Evolutionary conservation across 2,888 invertebrate species (phyloP).

Genomic region (Volucella inanis): DNA sequence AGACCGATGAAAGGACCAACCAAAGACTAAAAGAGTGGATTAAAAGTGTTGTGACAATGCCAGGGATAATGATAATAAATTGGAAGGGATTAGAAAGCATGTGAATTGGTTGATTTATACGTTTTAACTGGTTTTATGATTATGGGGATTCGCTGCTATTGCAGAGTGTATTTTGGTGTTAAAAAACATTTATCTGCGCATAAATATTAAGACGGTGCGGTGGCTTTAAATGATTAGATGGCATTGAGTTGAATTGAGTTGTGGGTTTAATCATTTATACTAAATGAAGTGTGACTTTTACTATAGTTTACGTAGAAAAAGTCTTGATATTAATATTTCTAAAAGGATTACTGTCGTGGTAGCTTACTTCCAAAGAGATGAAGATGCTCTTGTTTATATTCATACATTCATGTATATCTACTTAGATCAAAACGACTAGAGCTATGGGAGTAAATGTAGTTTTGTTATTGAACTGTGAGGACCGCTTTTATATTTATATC

Average conservation of each 20-base stretch:
- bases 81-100: slow-evolving; percentile 66
- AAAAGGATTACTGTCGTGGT: no score
- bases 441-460: no score
- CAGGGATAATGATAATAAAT: slow-evolving; percentile 72
- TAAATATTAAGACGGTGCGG: slow-evolving; percentile 8
- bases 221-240: slow-evolving; percentile 1
- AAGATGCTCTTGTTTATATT: no score
- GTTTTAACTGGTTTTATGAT: slow-evolving; percentile 65
- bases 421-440: no score
- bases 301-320: neutral
- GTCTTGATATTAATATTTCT: no score
- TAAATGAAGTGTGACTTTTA: slow-evolving; percentile 16
- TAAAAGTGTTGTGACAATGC: slow-evolving; percentile 63
- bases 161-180: slow-evolving; percentile 35
- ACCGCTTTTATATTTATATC: no score
- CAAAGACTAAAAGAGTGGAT: slow-evolving; percentile 48
- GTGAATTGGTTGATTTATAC: slow-evolving; percentile 68
- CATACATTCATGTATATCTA: no score
- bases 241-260: slow-evolving; percentile 27
- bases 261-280: slow-evolving; percentile 20
- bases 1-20: slow-evolving; percentile 37
- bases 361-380: no score
- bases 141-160: slow-evolving; percentile 28
- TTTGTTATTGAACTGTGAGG: no score
- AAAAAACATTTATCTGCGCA: slow-evolving; percentile 43